Conservation (phyloP, 2,797 vertebrate genomes). For the Podarcis lilfordi region DNA sequence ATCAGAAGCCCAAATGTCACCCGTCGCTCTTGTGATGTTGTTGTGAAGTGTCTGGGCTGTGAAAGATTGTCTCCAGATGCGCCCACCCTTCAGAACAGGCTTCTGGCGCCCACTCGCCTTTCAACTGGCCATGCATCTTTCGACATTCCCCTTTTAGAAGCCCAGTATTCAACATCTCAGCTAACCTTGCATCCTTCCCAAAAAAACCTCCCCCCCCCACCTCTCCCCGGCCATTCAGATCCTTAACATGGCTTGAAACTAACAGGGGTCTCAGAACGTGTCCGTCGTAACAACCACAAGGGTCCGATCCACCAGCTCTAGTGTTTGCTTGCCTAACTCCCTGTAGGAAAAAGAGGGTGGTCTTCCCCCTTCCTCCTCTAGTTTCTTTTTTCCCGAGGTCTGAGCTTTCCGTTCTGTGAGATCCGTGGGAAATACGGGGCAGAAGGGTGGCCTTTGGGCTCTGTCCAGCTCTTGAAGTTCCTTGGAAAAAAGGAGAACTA, state of each 20-base stretch:
- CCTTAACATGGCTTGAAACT: not conserved
- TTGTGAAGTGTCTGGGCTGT: slow-evolving; percentile 7
- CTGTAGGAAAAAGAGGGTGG: not conserved
- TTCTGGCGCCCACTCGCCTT: slow-evolving; percentile 9
- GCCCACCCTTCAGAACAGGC: slow-evolving; percentile 5
- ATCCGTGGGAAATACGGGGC: not conserved
- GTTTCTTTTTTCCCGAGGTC: not conserved
- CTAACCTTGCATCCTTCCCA: not conserved
- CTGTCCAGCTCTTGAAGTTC: slow-evolving; percentile 12
- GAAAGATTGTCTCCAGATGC: slow-evolving; percentile 56
- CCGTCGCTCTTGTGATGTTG: not conserved
- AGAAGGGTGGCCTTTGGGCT: not conserved
- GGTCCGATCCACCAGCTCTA: not conserved
- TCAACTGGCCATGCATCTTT: not conserved
- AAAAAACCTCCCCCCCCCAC: not conserved
- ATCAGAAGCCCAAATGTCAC: slow-evolving; percentile 26
- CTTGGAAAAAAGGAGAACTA: not conserved
- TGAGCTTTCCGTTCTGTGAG: slow-evolving; percentile 11
- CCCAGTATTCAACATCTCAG: slow-evolving; percentile 22
- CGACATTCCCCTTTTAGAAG: not conserved
- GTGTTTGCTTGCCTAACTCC: slow-evolving; percentile 4
- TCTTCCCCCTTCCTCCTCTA: not conserved
- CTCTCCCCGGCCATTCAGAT: not conserved
- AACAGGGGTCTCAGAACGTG: too few species aligned
- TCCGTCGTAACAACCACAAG: too few species aligned